These are phyloP conservation scores for Argynnis bischoffii DNA, from an alignment of 2,888 invertebrate species.

Conservation along the genomic window DNA sequence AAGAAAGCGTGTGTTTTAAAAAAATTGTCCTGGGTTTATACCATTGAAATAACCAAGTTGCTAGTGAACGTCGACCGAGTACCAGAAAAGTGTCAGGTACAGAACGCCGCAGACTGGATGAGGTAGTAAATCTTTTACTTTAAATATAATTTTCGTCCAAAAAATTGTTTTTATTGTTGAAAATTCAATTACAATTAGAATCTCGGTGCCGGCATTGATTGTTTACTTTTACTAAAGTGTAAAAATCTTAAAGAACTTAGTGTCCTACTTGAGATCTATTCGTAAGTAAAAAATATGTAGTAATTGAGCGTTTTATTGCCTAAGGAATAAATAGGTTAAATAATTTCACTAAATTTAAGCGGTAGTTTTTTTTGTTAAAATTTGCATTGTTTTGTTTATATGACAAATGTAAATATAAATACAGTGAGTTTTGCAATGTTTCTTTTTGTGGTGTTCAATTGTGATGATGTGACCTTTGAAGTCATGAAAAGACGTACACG, in stretches of 20 bases:
- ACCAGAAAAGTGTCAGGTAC: conserved; percentile 59
- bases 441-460: conserved; percentile 29
- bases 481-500: conserved; percentile 58
- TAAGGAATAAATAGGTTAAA: conserved; percentile 39
- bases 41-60: conserved; percentile 68
- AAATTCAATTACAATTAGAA: conserved; percentile 31
- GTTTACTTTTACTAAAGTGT: conserved; percentile 51
- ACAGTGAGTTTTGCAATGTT: conserved; percentile 4
- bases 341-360: conserved; percentile 37
- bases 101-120: conserved; percentile 50
- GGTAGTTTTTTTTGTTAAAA: conserved; percentile 36
- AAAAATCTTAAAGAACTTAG: conserved; percentile 14
- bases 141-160: conserved; percentile 18
- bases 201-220: conserved; percentile 56
- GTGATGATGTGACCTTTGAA: conserved; percentile 50
- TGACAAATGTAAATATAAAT: conserved; percentile 17
- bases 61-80: conserved; percentile 54
- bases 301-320: neutral
- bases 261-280: neutral
- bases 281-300: neutral
- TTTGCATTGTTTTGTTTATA: conserved; percentile 32
- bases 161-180: conserved; percentile 30
- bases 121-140: conserved; percentile 44
- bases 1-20: conserved; percentile 41
- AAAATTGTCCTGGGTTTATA: conserved; percentile 54